Percentiles rank a stretch among this genome's conserved stretches.
phyloP scores from a whole-genome alignment of 2,113 vertebrate species.

The Anarrhichthys ocellatus region DNA sequence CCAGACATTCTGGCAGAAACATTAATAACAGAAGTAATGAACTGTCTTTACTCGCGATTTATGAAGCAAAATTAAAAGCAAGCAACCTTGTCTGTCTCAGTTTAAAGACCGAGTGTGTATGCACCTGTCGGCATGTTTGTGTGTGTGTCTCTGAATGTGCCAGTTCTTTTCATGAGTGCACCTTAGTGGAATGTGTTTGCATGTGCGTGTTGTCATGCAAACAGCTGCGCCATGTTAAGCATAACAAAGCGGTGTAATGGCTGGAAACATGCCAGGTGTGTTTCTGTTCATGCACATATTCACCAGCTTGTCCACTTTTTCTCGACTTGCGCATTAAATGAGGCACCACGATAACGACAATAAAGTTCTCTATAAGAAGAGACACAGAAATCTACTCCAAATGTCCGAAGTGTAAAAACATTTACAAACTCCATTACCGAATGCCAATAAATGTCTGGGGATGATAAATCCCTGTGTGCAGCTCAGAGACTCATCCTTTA shows the following conservation, averaged over 20 bases:
- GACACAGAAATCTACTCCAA: not conserved
- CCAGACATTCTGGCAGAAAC: not conserved
- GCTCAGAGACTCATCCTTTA: not conserved
- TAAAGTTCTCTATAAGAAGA: not conserved
- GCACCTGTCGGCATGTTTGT: not conserved
- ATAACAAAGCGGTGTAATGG: slow-evolving; percentile 17
- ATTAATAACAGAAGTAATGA: slow-evolving; percentile 20
- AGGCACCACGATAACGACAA: not conserved
- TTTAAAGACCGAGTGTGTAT: slow-evolving; percentile 12
- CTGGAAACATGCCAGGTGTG: slow-evolving; percentile 48
- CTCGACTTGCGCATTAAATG: not conserved
- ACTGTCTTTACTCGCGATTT: slow-evolving; percentile 29
- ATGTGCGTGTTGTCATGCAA: slow-evolving; percentile 60
- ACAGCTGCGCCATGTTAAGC: slow-evolving; percentile 55
- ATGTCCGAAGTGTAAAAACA: not conserved
- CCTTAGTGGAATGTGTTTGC: slow-evolving; percentile 47
- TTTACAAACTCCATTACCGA: slow-evolving; percentile 7
- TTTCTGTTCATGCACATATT: slow-evolving; percentile 13
- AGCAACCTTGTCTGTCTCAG: not conserved
- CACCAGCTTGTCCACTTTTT: not conserved
- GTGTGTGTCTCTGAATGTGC: not conserved
- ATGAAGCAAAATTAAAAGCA: slow-evolving; percentile 36
- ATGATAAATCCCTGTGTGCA: slow-evolving; percentile 1
- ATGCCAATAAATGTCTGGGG: not conserved
- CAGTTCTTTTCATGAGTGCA: slow-evolving; percentile 17